A percentile compares a stretch with the other conserved stretches of the same genome.
These are phyloP conservation scores for Varanus salvator DNA, from an alignment of 2,113 vertebrate genomes.

Conservation along the genomic window DNA sequence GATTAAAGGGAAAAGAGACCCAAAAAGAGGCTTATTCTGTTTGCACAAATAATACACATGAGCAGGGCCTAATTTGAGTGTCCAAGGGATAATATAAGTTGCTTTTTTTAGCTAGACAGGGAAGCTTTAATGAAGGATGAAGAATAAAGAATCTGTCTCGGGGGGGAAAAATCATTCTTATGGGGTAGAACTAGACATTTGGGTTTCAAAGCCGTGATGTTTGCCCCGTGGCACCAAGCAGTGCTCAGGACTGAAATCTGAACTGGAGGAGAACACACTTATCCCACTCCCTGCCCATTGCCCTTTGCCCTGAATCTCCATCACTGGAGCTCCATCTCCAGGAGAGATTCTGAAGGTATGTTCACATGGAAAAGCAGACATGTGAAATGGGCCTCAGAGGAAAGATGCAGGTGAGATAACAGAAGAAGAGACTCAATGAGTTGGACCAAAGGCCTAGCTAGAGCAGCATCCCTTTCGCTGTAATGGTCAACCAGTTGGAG, in stretches of 20 bases:
- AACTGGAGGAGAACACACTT: not conserved
- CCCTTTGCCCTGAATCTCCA: not conserved
- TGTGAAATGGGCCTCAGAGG: not conserved
- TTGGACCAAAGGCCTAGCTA: too few relatives aligned
- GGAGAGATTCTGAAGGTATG: not conserved
- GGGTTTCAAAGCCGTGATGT: not conserved
- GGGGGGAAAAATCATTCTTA: slow-evolving; percentile 26
- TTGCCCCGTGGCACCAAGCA: not conserved
- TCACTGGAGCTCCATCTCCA: not conserved
- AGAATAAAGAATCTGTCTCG: slow-evolving; percentile 21
- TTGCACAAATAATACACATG: not conserved
- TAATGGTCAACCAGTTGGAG: too few relatives aligned
- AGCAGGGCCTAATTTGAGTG: not conserved
- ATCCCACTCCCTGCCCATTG: not conserved
- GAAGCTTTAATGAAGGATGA: slow-evolving; percentile 38
- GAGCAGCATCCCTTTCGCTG: too few relatives aligned
- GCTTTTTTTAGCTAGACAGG: slow-evolving; percentile 28
- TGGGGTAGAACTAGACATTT: slow-evolving; percentile 20
- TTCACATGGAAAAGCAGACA: not conserved
- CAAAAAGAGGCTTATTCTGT: not conserved
- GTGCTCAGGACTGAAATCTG: slow-evolving; percentile 24
- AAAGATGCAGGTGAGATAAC: not conserved
- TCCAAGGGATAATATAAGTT: slow-evolving; percentile 2
- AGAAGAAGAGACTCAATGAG: not conserved
- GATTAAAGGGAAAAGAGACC: not conserved